A percentile compares a stretch with the other conserved stretches of the same genome.
Evolutionary conservation across 2,888 invertebrate genomes (phyloP).

Genomic region (Dasypolia templi): DNA sequence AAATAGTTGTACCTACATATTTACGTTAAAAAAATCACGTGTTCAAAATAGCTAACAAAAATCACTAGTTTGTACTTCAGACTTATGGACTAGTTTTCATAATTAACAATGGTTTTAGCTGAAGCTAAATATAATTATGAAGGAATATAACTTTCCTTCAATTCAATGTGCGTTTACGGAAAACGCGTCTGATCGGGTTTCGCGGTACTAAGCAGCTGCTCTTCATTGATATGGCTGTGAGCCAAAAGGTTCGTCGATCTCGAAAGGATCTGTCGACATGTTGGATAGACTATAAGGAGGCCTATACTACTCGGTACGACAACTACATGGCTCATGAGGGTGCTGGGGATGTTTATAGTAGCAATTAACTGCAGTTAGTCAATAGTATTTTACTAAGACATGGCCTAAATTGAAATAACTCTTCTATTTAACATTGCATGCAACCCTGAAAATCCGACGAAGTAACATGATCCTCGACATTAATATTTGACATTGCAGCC

Average conservation of each 20-base stretch:
- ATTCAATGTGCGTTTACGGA: not conserved
- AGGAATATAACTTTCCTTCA: not conserved
- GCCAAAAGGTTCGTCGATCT: not conserved
- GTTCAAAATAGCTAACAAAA: not conserved
- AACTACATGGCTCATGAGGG: not conserved
- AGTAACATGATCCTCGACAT: constrained; percentile 22
- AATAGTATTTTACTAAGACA: not conserved
- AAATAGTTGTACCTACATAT: not conserved
- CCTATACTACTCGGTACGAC: not conserved
- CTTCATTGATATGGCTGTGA: not conserved
- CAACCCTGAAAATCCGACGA: constrained; percentile 9
- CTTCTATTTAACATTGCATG: not conserved
- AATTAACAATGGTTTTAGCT: no score
- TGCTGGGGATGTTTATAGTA: not conserved
- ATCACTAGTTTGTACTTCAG: not conserved
- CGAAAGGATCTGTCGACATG: not conserved
- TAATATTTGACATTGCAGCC: constrained; percentile 48
- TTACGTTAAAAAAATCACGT: not conserved
- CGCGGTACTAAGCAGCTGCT: not conserved
- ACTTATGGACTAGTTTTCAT: not conserved
- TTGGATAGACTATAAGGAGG: not conserved
- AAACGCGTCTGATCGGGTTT: not conserved
- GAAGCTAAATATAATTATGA: not conserved
- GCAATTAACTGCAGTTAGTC: not conserved
- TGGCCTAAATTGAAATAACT: not conserved